Evolutionary conservation across 2,888 invertebrate species (phyloP), one percentile per base, ranked within the genome.

Genomic region (Ennomos erosarius): DNA sequence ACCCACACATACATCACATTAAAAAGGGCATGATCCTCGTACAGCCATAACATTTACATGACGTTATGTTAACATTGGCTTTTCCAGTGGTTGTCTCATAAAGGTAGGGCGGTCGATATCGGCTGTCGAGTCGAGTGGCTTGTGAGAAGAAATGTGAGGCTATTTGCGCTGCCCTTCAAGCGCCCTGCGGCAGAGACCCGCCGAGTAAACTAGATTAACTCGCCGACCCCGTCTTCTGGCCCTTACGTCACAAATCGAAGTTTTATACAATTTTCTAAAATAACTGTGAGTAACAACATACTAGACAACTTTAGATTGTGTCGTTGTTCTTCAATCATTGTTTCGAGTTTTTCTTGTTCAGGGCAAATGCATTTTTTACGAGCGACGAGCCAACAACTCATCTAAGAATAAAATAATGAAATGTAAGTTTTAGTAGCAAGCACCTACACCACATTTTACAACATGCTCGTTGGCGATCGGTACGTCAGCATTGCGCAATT

Each of bases 151-250:
- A 86, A 86, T 87, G 86, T 79, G 83, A 75, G 76, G 85, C 85
- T 87, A 87, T 88, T 89, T 84, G 81, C 79, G 78, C 75, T 80
- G 73, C 79, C 79, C 78, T 74, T 83, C 73, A 73, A 85, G 84
- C 70, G 74, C 86, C 78, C 85, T 84, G 76, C 62, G 71, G 67
- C 70, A 71, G 70, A 73, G 70, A 70, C 69, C 74, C 75, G 70
- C 70, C 71, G 75, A 76, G 77, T 81, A 81, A 87, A 88, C 87
- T 82, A 87, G 81, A 88, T 87, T 87, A 88, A 82, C 82, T 79
- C 70, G 65, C 71, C 77, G 80, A 82, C 80, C 77, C 78, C 78
- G 74, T 75, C 75, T 73, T 73, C 73, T 63, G 71, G 62, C 67
- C 71, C 75, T 69, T 77, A 73, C 75, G 74, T 71, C 72, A 71